Base-by-base conservation (phyloP, 2,113 vertebrate species). In the Rhinopithecus roxellana region DNA sequence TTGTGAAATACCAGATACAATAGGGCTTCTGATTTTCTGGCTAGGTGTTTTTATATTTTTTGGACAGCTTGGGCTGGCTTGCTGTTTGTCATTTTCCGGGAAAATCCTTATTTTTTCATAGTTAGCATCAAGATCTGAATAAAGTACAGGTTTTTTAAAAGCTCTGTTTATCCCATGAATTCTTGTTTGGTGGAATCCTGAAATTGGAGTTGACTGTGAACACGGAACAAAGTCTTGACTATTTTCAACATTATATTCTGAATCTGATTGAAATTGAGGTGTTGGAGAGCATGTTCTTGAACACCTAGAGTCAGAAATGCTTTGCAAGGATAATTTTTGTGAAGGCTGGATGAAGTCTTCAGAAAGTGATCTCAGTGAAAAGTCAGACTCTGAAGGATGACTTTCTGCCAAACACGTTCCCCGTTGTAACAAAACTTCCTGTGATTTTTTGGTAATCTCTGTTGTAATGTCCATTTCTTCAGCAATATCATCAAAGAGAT, bases 201-300 rank as follows among this genome's bases (percentile, higher is more conserved):
- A 57, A 93, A 99, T 11, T 55, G 99, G 99, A 90, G 99, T 99
- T 27, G 99, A 99, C 95, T 99, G 99, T 45, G 98, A 99, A 96
- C 97, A 98, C 8, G 99, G 99, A 94, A 98, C 67, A 95, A 99
- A 99, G 52, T 98, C 98, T 45, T 94, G 97, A 74, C 95, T 38
- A 0, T 72, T 91, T 69, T 93, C 38, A 38, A 98, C 90, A 57
- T 86, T 98, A 97, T 38, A 91, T 14, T 98, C 98, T 70, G 93
- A 91, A 55, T 97, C 95, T 9, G 59, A 94, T 0, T 69, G 93
- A 89, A 97, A 97, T 74, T 27, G 83, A 64, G 69, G 12, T 4
- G 92, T 32, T 3, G 98, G 98, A 35, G 98, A 97, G 2, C 93
- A 97, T 64, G 84, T 78, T 97, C 93, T 81, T 96, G 59, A 16